A percentile compares a stretch with the other conserved stretches of the same genome.
These are phyloP conservation scores for Lytechinus pictus DNA, from an alignment of 35 echinoderm and acorn worm species.

Conservation along the genomic window DNA sequence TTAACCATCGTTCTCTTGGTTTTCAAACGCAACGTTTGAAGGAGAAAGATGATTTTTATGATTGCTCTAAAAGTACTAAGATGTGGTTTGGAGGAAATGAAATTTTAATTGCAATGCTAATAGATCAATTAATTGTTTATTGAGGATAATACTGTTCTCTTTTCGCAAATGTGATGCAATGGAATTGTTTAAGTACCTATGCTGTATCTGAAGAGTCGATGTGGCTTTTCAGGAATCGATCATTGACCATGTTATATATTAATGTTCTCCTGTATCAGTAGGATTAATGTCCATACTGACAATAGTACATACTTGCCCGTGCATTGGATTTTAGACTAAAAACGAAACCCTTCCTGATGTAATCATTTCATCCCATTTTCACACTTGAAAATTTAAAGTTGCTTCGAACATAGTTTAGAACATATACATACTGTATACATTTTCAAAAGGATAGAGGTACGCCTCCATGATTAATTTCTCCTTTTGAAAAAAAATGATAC, in stretches of 20 bases:
- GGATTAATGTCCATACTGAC: no score
- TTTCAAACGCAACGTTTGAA: neutral
- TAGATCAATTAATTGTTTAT: neutral
- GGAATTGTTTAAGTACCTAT: neutral
- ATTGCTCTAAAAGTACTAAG: neutral
- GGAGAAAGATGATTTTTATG: conserved; percentile 23
- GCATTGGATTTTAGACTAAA: no score
- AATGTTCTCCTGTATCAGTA: no score
- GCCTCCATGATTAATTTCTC: no score
- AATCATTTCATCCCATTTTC: no score
- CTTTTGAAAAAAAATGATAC: no score
- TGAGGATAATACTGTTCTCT: neutral
- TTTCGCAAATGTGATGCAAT: neutral
- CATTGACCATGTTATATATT: neutral
- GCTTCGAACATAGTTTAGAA: no score
- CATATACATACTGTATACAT: no score
- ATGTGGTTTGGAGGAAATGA: neutral
- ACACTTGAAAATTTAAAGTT: no score
- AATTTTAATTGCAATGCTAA: neutral
- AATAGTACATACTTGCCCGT: no score
- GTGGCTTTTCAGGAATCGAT: neutral
- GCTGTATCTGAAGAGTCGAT: neutral
- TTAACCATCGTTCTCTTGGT: neutral
- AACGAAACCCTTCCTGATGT: no score
- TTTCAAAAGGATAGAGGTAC: neutral